Percentiles rank a stretch among this genome's conserved stretches.
phyloP scores from a whole-genome alignment of 1,140 invertebrate genomes.

The Drosophila nannoptera region DNA sequence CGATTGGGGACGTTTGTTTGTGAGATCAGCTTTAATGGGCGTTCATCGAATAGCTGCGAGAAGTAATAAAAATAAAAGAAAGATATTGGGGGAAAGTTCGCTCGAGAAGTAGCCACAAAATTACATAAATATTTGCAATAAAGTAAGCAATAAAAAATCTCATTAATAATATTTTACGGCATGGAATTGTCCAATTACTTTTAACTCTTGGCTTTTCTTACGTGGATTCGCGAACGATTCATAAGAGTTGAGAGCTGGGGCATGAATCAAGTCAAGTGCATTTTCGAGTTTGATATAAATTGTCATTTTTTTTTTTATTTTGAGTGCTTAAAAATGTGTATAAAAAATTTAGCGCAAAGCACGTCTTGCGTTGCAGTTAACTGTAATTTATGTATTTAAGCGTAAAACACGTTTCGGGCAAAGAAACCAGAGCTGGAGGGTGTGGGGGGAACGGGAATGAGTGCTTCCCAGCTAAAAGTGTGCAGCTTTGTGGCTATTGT shows the following conservation, averaged over 20 bases:
- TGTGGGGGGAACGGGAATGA: background rate
- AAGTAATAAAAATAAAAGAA: too few relatives aligned
- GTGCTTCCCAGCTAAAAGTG: background rate
- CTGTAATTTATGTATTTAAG: constrained; percentile 30
- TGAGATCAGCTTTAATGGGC: constrained; percentile 36
- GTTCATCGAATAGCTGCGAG: constrained; percentile 9
- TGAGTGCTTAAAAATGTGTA: background rate
- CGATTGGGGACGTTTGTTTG: constrained; percentile 13
- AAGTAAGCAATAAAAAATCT: too few relatives aligned
- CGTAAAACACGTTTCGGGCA: constrained; percentile 57
- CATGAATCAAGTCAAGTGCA: too few relatives aligned
- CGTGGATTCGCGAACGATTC: too few relatives aligned
- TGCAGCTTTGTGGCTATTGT: background rate
- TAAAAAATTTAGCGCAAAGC: constrained; percentile 28
- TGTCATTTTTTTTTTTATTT: constrained; percentile 6
- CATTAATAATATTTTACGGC: too few relatives aligned
- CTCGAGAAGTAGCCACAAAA: too few relatives aligned
- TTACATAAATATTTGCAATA: too few relatives aligned
- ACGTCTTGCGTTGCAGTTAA: constrained; percentile 40
- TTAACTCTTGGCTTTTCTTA: too few relatives aligned
- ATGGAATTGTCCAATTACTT: too few relatives aligned
- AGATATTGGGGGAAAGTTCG: too few relatives aligned
- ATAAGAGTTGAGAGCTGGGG: too few relatives aligned
- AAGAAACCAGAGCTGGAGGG: constrained; percentile 3
- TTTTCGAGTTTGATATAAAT: too few relatives aligned